Conservation (phyloP, 2,888 invertebrate genomes). For the Eurytoma adleriae region DNA sequence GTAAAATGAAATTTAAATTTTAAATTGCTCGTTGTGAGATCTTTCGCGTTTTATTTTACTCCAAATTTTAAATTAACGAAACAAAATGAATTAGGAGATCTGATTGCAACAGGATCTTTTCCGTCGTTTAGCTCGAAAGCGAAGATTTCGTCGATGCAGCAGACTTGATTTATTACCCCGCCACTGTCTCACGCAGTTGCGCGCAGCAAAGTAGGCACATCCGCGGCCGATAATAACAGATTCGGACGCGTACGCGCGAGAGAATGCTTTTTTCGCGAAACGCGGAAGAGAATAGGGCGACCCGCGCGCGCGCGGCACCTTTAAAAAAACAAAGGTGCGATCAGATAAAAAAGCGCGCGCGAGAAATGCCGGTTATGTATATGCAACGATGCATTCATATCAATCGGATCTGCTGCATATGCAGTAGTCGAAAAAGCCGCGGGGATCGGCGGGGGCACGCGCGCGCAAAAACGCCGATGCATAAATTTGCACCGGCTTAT, state of each 20-base stretch:
- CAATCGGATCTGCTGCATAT: slow-evolving; percentile 73
- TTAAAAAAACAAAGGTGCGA: slow-evolving; percentile 61
- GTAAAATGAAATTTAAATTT: no score
- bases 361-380: slow-evolving; percentile 66
- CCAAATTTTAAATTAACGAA: neutral
- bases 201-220: slow-evolving; percentile 9
- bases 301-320: slow-evolving; percentile 49
- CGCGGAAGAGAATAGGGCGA: slow-evolving; percentile 58
- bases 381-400: slow-evolving; percentile 75
- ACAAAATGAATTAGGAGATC: neutral
- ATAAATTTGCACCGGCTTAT: slow-evolving; percentile 67
- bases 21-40: no score
- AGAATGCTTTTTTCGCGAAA: slow-evolving; percentile 61
- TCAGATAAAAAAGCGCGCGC: slow-evolving; percentile 67
- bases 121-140: neutral
- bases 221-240: slow-evolving; percentile 31
- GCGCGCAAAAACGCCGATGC: slow-evolving; percentile 64
- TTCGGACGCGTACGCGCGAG: slow-evolving; percentile 10
- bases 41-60: neutral
- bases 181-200: slow-evolving; percentile 25
- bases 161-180: slow-evolving; percentile 13
- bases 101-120: neutral
- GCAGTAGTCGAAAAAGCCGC: slow-evolving; percentile 55
- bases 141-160: slow-evolving; percentile 11
- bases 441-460: slow-evolving; percentile 56